Percentiles rank a stretch among this genome's conserved stretches.
phyloP scores from a whole-genome alignment of 2,113 vertebrate species.

The Sinocyclocheilus rhinocerous region DNA sequence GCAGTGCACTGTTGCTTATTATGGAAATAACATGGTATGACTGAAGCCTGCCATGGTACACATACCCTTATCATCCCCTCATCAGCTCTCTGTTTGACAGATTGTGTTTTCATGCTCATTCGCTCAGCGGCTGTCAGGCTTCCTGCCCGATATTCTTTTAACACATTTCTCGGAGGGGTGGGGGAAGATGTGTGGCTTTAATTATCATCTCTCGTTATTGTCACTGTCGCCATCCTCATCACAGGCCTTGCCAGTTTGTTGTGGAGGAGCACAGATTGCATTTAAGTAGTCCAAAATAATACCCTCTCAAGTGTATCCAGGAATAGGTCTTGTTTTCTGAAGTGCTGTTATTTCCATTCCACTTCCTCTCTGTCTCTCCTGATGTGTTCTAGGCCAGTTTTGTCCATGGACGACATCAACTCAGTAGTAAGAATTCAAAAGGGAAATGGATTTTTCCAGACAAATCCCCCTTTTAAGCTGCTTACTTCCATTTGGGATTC shows the following conservation, averaged over 20 bases:
- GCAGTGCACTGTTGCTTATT: background rate
- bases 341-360: conserved; percentile 45
- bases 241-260: conserved; percentile 11
- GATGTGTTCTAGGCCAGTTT: conserved; percentile 3
- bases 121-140: conserved; percentile 16
- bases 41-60: background rate
- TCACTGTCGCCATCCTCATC: conserved; percentile 39
- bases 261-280: conserved; percentile 32
- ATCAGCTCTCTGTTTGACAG: conserved; percentile 21
- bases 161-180: background rate
- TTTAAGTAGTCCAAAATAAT: conserved; percentile 40
- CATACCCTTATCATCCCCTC: conserved; percentile 17
- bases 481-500: background rate
- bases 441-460: conserved; percentile 27
- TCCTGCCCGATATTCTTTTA: conserved; percentile 17
- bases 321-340: conserved; percentile 47
- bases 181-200: conserved; percentile 32
- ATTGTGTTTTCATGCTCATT: conserved; percentile 31
- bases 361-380: conserved; percentile 16
- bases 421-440: background rate
- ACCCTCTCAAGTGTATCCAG: conserved; percentile 41
- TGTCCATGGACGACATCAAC: background rate
- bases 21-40: conserved; percentile 9
- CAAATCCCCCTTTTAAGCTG: background rate
- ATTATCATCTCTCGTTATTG: conserved; percentile 40